These are phyloP conservation scores for Cygnus atratus DNA, from an alignment of 2,113 vertebrate genomes.

Conservation along the genomic window DNA sequence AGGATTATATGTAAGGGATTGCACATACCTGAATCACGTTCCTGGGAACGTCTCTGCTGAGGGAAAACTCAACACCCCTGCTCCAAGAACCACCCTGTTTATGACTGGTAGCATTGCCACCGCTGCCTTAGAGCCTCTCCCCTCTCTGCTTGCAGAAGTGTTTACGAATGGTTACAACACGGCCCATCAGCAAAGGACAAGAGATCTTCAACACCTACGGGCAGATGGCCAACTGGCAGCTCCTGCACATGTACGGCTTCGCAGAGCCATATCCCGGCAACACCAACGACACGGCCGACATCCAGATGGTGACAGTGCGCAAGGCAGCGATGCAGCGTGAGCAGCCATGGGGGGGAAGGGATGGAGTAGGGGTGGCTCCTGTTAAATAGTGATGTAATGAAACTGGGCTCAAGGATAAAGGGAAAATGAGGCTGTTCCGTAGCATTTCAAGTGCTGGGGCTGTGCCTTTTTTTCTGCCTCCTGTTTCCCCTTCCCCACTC, in stretches of 20 bases:
- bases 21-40: neutral
- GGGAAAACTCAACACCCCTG: no score
- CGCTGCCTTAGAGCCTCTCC: neutral
- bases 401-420: accelerated
- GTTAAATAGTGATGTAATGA: neutral
- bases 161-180: constrained; percentile 87
- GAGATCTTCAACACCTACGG: constrained; percentile 97
- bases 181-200: constrained; percentile 77
- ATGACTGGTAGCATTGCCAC: accelerated
- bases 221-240: constrained; percentile 95
- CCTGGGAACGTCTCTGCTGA: neutral
- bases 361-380: neutral
- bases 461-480: neutral
- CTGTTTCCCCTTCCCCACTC: no score
- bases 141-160: constrained; percentile 76
- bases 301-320: constrained; percentile 83
- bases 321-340: constrained; percentile 81
- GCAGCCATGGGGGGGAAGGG: accelerated
- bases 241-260: constrained; percentile 97
- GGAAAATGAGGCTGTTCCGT: neutral
- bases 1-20: neutral
- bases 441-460: neutral
- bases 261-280: constrained; percentile 84
- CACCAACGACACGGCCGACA: constrained; percentile 85
- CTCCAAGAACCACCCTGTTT: neutral